Conservation (phyloP, 1,140 invertebrate genomes). For the Penaeus vannamei region DNA sequence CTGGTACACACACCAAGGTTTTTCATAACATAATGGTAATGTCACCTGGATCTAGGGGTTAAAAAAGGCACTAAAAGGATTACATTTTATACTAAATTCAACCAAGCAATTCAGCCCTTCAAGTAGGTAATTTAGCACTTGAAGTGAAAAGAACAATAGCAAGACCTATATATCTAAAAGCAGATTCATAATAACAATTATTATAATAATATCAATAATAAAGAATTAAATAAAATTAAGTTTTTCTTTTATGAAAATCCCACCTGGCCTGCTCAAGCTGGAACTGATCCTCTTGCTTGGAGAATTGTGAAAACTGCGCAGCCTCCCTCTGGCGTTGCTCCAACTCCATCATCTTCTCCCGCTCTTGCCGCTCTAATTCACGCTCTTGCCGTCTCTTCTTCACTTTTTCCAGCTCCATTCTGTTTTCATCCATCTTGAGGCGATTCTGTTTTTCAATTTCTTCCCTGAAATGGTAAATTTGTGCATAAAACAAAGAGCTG, state of each 20-base stretch:
- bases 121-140: too few relatives aligned
- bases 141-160: too few relatives aligned
- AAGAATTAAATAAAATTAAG: not conserved
- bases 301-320: constrained; percentile 95
- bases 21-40: too few relatives aligned
- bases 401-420: constrained; percentile 89
- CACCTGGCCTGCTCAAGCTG: constrained; percentile 86
- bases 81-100: too few relatives aligned
- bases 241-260: not conserved
- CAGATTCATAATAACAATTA: not conserved
- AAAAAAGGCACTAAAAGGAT: too few relatives aligned
- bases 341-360: constrained; percentile 91
- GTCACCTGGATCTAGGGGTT: too few relatives aligned
- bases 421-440: constrained; percentile 92
- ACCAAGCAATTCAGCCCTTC: too few relatives aligned
- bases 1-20: too few relatives aligned
- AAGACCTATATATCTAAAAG: too few relatives aligned
- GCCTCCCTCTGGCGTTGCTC: constrained; percentile 94
- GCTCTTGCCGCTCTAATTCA: constrained; percentile 88
- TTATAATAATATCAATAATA: not conserved
- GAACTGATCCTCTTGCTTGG: constrained; percentile 94
- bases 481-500: not conserved
- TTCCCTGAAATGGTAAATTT: constrained; percentile 73
- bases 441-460: constrained; percentile 89
- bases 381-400: constrained; percentile 91